Conservation (phyloP, 2,797 vertebrate species). For the Synanceia verrucosa region DNA sequence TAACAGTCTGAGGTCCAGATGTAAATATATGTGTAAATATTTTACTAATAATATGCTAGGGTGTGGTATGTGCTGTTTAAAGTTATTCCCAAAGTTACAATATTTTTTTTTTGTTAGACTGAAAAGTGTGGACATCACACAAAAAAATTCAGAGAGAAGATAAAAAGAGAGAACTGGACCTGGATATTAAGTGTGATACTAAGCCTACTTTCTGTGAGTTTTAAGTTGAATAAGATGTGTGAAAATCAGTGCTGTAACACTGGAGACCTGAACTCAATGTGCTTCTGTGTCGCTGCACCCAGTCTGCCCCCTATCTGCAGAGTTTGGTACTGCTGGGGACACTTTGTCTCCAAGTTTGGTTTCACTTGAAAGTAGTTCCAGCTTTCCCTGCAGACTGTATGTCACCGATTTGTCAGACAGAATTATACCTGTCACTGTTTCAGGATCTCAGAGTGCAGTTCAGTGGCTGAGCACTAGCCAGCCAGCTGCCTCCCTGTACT, state of each 20-base stretch:
- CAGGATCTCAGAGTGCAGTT: background rate
- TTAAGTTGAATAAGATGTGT: constrained; percentile 27
- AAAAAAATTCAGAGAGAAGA: too few species aligned
- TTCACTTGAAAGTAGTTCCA: background rate
- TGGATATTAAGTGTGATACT: too few species aligned
- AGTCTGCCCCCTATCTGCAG: constrained; percentile 67
- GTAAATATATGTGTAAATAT: background rate
- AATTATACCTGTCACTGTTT: background rate
- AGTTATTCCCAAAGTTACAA: too few species aligned
- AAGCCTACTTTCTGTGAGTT: background rate
- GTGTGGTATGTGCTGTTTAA: too few species aligned
- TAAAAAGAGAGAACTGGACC: too few species aligned
- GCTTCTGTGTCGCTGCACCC: constrained; percentile 31
- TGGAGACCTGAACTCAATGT: too few species aligned
- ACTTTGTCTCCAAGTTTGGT: background rate
- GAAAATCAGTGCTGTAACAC: background rate
- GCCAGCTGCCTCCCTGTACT: background rate
- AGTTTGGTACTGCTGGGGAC: constrained; percentile 44
- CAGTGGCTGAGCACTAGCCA: background rate
- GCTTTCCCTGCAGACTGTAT: constrained; percentile 5
- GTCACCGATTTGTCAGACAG: constrained; percentile 3
- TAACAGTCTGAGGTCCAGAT: constrained; percentile 30
- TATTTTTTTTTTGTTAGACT: too few species aligned
- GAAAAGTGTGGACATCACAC: too few species aligned
- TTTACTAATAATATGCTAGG: too few species aligned